phyloP scores from a whole-genome alignment of 2,888 invertebrate genomes.

The Cancer borealis region DNA sequence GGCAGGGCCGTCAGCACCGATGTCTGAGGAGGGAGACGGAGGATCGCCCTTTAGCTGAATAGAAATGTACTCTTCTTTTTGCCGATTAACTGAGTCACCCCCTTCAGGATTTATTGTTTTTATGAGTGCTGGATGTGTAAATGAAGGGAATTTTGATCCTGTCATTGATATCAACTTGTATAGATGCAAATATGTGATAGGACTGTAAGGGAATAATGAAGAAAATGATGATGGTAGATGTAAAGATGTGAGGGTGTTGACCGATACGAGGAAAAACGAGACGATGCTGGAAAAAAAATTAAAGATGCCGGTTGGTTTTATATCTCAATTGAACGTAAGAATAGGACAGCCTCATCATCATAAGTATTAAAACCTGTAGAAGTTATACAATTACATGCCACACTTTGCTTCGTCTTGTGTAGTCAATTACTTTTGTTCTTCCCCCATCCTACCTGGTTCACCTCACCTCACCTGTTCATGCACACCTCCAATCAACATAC shows the following conservation, averaged over 20 bases:
- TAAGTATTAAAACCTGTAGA: too few species aligned
- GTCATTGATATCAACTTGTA: constrained; percentile 4
- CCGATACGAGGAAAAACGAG: neutral
- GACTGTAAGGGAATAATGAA: neutral
- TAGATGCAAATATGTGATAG: neutral
- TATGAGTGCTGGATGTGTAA: neutral
- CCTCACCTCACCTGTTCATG: neutral
- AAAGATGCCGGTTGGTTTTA: too few species aligned
- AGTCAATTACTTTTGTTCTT: too few species aligned
- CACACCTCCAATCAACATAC: neutral
- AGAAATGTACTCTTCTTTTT: constrained; percentile 31
- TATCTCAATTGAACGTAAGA: too few species aligned
- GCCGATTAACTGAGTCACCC: neutral
- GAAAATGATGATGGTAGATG: neutral
- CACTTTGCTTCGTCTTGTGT: too few species aligned
- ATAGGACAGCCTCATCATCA: too few species aligned
- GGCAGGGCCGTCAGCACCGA: neutral
- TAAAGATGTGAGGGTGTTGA: neutral
- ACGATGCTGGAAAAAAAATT: neutral
- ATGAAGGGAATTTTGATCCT: constrained; percentile 7
- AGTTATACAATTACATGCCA: too few species aligned
- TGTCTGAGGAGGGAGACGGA: neutral
- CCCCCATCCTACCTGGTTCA: too few species aligned
- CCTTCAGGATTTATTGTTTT: neutral
- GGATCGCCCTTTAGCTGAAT: neutral